These are phyloP conservation scores for Scartelaos histophorus DNA, from an alignment of 2,113 vertebrate genomes.

Conservation along the genomic window DNA sequence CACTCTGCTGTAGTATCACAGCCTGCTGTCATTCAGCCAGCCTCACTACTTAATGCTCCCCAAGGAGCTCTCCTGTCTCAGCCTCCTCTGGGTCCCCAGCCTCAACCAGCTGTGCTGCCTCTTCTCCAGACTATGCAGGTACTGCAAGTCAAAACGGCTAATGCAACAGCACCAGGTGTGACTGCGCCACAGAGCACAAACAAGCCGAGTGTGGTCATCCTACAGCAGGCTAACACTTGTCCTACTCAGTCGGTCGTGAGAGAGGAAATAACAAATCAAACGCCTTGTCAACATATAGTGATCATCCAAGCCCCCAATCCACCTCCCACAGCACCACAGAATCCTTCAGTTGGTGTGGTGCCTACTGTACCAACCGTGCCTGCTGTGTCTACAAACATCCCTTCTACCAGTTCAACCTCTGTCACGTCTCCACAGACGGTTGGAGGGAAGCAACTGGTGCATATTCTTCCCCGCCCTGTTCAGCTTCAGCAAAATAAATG, in stretches of 20 bases:
- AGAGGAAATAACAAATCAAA: slow-evolving; percentile 85
- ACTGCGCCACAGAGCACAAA: slow-evolving; percentile 80
- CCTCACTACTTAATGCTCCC: slow-evolving; percentile 54
- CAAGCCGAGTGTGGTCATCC: slow-evolving; percentile 91
- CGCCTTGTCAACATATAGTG: slow-evolving; percentile 93
- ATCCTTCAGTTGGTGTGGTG: slow-evolving; percentile 76
- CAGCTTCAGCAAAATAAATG: slow-evolving; percentile 48
- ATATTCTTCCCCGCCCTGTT: slow-evolving; percentile 91
- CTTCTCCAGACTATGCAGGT: slow-evolving; percentile 95
- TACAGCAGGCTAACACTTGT: slow-evolving; percentile 87
- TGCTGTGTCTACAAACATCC: slow-evolving; percentile 71
- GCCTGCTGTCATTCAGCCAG: slow-evolving; percentile 77
- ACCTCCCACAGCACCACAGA: slow-evolving; percentile 78
- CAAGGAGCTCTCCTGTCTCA: slow-evolving; percentile 58
- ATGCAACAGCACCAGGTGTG: slow-evolving; percentile 76
- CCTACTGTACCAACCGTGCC: slow-evolving; percentile 78
- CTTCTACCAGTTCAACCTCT: slow-evolving; percentile 75
- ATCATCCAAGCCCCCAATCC: slow-evolving; percentile 95
- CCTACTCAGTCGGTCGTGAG: slow-evolving; percentile 82
- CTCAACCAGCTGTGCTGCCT: slow-evolving; percentile 84
- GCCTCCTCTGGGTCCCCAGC: slow-evolving; percentile 67
- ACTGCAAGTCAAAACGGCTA: slow-evolving; percentile 85
- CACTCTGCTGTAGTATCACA: slow-evolving; percentile 62
- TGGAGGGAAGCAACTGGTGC: slow-evolving; percentile 92
- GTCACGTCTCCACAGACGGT: slow-evolving; percentile 83